Percentiles rank a stretch among this genome's conserved stretches.
These are phyloP conservation scores for Trachelus troglodyta DNA, from an alignment of 2,888 invertebrate genomes.

Conservation along the genomic window DNA sequence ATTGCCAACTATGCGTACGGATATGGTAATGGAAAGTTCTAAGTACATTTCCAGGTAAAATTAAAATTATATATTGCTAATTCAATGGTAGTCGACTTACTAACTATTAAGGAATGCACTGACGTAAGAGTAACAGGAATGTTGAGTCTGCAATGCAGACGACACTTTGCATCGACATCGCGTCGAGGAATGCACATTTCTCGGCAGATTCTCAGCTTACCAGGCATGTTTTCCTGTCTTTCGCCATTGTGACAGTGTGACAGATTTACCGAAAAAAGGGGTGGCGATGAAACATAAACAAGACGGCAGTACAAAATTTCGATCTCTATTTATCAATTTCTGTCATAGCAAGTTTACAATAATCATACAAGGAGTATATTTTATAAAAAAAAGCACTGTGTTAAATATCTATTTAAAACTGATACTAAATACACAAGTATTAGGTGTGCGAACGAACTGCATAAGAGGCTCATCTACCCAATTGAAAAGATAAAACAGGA, in stretches of 20 bases:
- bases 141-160: constrained; percentile 18
- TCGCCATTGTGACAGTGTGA: background rate
- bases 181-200: constrained; percentile 47
- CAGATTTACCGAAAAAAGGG: background rate
- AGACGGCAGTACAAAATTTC: background rate
- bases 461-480: background rate
- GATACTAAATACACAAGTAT: background rate
- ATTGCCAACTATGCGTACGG: background rate
- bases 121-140: constrained; percentile 14
- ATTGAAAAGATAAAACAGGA: background rate
- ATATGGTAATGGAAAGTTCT: background rate
- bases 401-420: background rate
- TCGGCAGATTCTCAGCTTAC: constrained; percentile 35
- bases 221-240: background rate
- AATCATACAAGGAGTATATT: background rate
- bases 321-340: background rate
- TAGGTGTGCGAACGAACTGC: background rate
- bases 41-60: background rate
- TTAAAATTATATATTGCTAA: background rate
- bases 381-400: background rate
- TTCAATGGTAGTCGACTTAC: background rate
- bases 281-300: background rate
- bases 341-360: background rate
- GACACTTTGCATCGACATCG: constrained; percentile 34
- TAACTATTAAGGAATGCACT: background rate